Percentiles rank a stretch among this genome's conserved stretches.
These are phyloP conservation scores for Phytoseiulus persimilis DNA, from an alignment of 2,888 invertebrate species.

Conservation along the genomic window DNA sequence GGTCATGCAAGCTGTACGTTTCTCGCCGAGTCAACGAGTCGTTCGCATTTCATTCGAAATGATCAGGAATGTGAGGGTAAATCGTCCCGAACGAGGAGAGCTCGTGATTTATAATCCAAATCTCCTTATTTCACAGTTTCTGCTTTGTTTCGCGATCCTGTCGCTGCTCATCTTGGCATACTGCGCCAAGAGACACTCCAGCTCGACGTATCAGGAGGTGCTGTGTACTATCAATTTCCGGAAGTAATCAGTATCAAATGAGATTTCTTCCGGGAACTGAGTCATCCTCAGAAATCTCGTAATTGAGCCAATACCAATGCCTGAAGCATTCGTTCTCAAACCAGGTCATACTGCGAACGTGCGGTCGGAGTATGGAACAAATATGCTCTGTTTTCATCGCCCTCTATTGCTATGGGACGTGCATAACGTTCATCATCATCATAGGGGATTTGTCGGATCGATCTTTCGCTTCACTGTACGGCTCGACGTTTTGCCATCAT, in stretches of 20 bases:
- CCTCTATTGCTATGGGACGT: constrained; percentile 59
- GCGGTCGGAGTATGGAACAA: constrained; percentile 43
- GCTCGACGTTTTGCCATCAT: neutral
- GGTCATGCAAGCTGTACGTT: constrained; percentile 54
- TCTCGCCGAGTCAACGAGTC: neutral
- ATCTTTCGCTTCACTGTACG: neutral
- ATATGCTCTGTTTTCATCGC: constrained; percentile 53
- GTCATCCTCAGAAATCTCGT: neutral
- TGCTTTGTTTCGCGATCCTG: constrained; percentile 52
- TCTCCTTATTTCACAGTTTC: constrained; percentile 49
- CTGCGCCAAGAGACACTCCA: constrained; percentile 53
- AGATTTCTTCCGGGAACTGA: no score
- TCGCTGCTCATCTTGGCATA: constrained; percentile 56
- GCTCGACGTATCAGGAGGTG: constrained; percentile 50
- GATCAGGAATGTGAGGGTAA: no score
- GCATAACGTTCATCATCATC: constrained; percentile 59
- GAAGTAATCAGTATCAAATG: no score
- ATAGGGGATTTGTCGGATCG: constrained; percentile 59
- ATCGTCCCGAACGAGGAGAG: no score
- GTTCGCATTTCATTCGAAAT: no score
- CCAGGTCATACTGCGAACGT: constrained; percentile 40
- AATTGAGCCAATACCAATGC: neutral
- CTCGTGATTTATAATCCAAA: no score
- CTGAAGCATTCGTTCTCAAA: no score
- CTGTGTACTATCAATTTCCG: constrained; percentile 21